These are phyloP conservation scores for Sarotherodon lohbergeri DNA, from an alignment of 2,113 vertebrate genomes.

Conservation along the genomic window DNA sequence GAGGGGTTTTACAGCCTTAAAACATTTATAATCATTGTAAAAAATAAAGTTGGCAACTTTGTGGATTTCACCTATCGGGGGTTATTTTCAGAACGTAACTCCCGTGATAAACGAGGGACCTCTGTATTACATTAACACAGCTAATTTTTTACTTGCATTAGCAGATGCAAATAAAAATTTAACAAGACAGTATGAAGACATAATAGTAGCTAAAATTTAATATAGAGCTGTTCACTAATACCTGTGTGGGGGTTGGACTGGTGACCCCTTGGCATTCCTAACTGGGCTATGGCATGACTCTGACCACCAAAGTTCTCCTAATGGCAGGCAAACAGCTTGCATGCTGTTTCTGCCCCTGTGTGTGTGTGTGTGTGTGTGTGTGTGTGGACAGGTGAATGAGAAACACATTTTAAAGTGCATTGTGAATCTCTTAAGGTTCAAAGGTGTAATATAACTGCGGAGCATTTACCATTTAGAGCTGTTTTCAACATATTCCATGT, in stretches of 20 bases:
- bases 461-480: not conserved
- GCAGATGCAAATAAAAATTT: not conserved
- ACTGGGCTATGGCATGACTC: not conserved
- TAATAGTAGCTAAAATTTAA: not conserved
- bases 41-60: rapidly evolving
- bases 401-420: not conserved
- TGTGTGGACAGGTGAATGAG: not conserved
- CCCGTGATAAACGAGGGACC: rapidly evolving
- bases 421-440: not conserved
- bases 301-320: not conserved
- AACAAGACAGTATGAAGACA: not conserved
- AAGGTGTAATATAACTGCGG: not conserved
- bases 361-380: not conserved
- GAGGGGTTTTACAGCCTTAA: not conserved
- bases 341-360: not conserved
- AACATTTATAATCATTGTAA: not conserved
- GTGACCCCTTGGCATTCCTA: not conserved
- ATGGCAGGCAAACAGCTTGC: not conserved
- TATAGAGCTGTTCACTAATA: not conserved
- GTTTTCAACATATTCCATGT: not conserved
- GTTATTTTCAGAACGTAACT: not conserved
- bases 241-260: not conserved
- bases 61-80: rapidly evolving
- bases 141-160: not conserved
- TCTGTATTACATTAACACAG: not conserved